Percentiles rank a stretch among this genome's conserved stretches.
Evolutionary conservation across 2,113 vertebrate species (phyloP).

Genomic region (Dendrocopos noguchii): DNA sequence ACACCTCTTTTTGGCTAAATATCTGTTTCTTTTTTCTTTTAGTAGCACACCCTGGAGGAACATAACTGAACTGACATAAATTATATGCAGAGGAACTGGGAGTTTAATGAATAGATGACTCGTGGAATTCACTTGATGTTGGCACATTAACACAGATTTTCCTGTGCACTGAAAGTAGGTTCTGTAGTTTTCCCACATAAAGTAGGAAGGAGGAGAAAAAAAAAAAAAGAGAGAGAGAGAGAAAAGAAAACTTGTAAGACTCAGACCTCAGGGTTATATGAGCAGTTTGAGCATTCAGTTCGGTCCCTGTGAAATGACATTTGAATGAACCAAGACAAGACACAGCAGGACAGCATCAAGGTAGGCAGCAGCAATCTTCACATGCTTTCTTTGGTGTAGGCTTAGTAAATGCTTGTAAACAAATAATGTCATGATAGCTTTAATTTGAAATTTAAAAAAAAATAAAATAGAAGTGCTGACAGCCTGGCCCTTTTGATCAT

Average conservation of each 20-base stretch:
- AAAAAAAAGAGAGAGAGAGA: background rate
- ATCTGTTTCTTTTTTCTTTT: constrained; percentile 68
- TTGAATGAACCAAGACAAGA: constrained; percentile 8
- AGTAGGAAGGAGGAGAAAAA: background rate
- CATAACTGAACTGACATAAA: constrained; percentile 77
- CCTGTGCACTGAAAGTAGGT: constrained; percentile 64
- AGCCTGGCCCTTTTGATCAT: background rate
- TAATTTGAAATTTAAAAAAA: background rate
- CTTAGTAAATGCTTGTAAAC: background rate
- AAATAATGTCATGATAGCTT: background rate
- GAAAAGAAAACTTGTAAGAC: constrained; percentile 22
- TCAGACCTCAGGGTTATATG: constrained; percentile 11
- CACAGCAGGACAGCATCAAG: background rate
- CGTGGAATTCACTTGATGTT: constrained; percentile 81
- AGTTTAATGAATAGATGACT: constrained; percentile 79
- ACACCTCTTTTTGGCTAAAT: constrained; percentile 77
- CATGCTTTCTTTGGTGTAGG: background rate
- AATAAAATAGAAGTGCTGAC: background rate
- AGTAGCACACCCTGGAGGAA: constrained; percentile 78
- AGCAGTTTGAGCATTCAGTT: background rate
- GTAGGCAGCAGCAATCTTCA: background rate
- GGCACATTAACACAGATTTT: constrained; percentile 79
- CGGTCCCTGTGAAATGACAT: constrained; percentile 21
- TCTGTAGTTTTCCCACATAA: constrained; percentile 63
- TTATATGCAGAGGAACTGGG: constrained; percentile 74